Percentiles rank a stretch among this genome's conserved stretches.
These are phyloP conservation scores for Erinaceus europaeus DNA, from an alignment of 2,113 vertebrate species.

Conservation along the genomic window DNA sequence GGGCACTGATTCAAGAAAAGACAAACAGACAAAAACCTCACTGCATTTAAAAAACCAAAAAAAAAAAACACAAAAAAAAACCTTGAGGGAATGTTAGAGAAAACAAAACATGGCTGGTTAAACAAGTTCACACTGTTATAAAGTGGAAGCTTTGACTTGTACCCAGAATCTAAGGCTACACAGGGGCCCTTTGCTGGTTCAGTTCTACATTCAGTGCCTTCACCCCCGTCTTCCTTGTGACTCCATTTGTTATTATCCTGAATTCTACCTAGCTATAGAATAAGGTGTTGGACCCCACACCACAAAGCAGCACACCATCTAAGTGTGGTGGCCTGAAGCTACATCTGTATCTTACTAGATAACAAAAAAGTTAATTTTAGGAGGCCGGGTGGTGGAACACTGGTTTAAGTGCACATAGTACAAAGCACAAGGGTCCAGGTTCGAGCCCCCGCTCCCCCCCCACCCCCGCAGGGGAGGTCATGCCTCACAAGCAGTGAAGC, in stretches of 20 bases:
- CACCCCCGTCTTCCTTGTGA: neutral
- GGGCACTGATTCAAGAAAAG: constrained; percentile 41
- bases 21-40: constrained; percentile 54
- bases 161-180: constrained; percentile 18
- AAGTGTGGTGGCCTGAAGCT: no score
- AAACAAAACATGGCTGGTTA: constrained; percentile 34
- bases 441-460: neutral
- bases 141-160: neutral
- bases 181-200: neutral
- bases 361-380: no score
- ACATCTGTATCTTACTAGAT: no score
- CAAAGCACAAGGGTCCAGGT: neutral
- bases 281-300: neutral
- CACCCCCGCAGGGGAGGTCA: neutral
- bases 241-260: neutral
- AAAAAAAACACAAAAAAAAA: no score
- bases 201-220: neutral
- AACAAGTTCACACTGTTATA: constrained; percentile 15
- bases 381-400: no score
- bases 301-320: no score
- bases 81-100: constrained; percentile 57
- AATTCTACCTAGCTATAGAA: neutral
- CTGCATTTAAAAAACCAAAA: constrained; percentile 44
- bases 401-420: neutral
- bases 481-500: neutral